phyloP scores from a whole-genome alignment of 2,888 invertebrate species.

The Exocentrus adspersus region DNA sequence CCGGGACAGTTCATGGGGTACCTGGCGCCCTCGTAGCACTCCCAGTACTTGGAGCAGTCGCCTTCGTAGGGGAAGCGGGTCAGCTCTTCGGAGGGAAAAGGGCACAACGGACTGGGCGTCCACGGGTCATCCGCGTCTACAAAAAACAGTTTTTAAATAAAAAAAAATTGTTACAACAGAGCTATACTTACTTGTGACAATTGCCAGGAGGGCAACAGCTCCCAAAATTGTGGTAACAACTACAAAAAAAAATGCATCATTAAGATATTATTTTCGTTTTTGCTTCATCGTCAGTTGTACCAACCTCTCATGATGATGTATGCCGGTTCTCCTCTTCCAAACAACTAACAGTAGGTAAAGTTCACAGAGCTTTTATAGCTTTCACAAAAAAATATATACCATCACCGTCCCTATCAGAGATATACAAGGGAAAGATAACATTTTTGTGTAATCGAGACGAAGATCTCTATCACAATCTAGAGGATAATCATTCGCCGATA shows the following conservation, averaged over 20 bases:
- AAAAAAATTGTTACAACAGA: not conserved
- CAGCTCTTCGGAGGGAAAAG: slow-evolving; percentile 8
- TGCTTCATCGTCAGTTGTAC: too few relatives aligned
- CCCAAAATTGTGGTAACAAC: not conserved
- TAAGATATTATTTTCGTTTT: too few relatives aligned
- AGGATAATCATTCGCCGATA: too few relatives aligned
- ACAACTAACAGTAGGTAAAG: not conserved
- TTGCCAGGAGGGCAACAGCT: not conserved
- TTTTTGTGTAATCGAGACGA: too few relatives aligned
- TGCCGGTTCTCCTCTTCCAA: too few relatives aligned
- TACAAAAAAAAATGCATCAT: not conserved
- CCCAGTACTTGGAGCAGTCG: slow-evolving; percentile 36
- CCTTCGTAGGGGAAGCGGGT: slow-evolving; percentile 25
- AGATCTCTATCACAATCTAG: too few relatives aligned
- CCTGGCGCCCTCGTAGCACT: slow-evolving; percentile 28
- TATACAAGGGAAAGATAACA: too few relatives aligned
- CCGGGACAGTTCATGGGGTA: slow-evolving; percentile 21
- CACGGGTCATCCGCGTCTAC: not conserved
- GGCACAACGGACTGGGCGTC: slow-evolving; percentile 8
- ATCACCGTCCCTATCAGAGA: too few relatives aligned
- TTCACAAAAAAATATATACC: too few relatives aligned
- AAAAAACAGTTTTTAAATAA: not conserved
- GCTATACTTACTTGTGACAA: not conserved
- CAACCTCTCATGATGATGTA: too few relatives aligned
- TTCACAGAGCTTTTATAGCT: too few relatives aligned